Conservation (phyloP, 2,113 vertebrate genomes). For the Myiopsitta monachus region DNA sequence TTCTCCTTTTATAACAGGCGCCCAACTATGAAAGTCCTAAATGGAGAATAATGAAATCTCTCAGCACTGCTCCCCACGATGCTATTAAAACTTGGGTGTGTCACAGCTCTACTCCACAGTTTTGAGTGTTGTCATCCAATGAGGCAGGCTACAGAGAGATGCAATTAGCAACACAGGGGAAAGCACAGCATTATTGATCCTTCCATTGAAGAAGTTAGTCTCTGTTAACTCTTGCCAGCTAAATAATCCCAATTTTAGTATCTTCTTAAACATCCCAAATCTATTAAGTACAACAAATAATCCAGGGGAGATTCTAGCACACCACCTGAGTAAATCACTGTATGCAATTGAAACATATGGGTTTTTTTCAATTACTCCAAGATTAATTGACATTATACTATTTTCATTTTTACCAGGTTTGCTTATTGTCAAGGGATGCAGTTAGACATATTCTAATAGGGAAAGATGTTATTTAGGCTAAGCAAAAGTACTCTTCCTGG, state of each 20-base stretch:
- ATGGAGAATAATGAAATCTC: slow-evolving; percentile 22
- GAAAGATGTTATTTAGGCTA: neutral
- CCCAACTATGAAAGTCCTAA: slow-evolving; percentile 1
- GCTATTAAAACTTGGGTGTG: neutral
- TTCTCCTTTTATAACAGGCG: neutral
- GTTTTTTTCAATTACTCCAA: neutral
- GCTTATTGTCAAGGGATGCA: neutral
- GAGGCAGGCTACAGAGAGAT: neutral
- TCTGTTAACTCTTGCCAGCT: neutral
- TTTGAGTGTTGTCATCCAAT: neutral
- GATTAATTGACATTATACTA: neutral
- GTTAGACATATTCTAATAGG: neutral
- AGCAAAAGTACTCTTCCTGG: neutral
- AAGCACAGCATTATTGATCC: slow-evolving; percentile 18
- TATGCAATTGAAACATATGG: neutral
- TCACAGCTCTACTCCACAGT: neutral
- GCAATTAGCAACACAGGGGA: neutral
- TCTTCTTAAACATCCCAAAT: slow-evolving; percentile 36
- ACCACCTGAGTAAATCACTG: neutral
- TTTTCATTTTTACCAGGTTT: slow-evolving; percentile 17
- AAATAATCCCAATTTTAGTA: slow-evolving; percentile 38
- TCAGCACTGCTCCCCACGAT: neutral
- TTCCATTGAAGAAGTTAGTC: slow-evolving; percentile 23
- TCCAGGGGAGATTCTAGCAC: neutral
- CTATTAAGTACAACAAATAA: neutral